Percentiles rank a stretch among this genome's conserved stretches.
Evolutionary conservation across 2,888 invertebrate genomes (phyloP).

Genomic region (Strigamia transsilvanica): DNA sequence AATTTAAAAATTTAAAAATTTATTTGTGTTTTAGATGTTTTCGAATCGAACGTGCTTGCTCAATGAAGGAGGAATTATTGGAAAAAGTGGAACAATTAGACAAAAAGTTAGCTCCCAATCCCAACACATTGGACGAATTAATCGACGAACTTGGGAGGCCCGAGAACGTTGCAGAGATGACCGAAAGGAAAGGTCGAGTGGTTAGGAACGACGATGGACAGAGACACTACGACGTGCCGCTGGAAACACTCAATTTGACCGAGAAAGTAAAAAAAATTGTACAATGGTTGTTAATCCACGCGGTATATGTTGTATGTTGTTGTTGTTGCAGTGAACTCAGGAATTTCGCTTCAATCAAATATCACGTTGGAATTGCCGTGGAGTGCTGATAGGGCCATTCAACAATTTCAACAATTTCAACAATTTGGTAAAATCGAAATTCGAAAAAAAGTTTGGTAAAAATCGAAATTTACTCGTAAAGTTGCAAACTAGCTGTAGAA

Average conservation of each 20-base stretch:
- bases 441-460: too few species aligned
- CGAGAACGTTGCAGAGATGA: conserved; percentile 99
- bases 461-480: too few species aligned
- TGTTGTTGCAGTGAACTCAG: conserved; percentile 95
- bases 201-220: conserved; percentile 88
- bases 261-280: conserved; percentile 82
- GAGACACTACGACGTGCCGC: conserved; percentile 93
- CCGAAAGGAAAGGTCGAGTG: conserved; percentile 92
- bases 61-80: conserved; percentile 91
- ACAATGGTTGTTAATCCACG: too few species aligned
- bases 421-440: conserved; percentile 80
- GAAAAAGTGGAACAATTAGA: conserved; percentile 85
- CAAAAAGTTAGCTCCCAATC: conserved; percentile 87
- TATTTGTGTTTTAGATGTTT: too few species aligned
- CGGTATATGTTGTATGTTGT: too few species aligned
- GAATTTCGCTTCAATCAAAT: conserved; percentile 96
- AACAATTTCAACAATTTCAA: too few species aligned
- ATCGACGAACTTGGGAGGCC: conserved; percentile 98
- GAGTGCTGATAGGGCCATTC: conserved; percentile 98
- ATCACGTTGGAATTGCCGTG: conserved; percentile 98
- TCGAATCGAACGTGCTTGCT: conserved; percentile 86
- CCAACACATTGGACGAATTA: conserved; percentile 96
- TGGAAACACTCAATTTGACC: conserved; percentile 96
- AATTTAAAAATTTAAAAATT: too few species aligned
- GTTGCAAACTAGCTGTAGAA: too few species aligned